These are phyloP conservation scores for Ganaspis brasiliensis DNA, from an alignment of 2,888 invertebrate genomes.

Conservation along the genomic window DNA sequence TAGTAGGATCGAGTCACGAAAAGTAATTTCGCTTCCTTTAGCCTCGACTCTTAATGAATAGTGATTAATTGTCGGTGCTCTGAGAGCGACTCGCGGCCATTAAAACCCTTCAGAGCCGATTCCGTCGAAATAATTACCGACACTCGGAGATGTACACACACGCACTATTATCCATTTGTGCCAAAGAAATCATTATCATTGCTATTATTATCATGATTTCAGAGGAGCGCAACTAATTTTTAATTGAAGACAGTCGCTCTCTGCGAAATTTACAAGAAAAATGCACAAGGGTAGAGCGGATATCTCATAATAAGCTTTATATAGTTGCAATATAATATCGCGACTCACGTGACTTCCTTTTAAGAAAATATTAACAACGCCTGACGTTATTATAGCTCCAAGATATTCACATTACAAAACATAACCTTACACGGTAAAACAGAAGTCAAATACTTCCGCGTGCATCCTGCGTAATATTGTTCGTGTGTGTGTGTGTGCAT, in stretches of 20 bases:
- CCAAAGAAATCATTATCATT: constrained; percentile 17
- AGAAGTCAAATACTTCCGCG: constrained; percentile 66
- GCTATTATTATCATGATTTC: constrained; percentile 14
- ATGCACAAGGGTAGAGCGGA: constrained; percentile 3
- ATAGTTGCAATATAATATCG: not conserved
- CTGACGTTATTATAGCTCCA: constrained; percentile 57
- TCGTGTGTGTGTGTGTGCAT: constrained; percentile 42
- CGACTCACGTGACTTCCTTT: constrained; percentile 59
- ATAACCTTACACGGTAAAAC: constrained; percentile 60
- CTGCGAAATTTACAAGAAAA: constrained; percentile 23
- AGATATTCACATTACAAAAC: constrained; percentile 64
- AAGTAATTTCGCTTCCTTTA: constrained; percentile 71
- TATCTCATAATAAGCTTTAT: constrained; percentile 11
- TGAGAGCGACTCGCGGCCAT: constrained; percentile 71
- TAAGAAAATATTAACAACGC: constrained; percentile 63
- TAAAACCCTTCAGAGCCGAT: constrained; percentile 71
- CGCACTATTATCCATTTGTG: constrained; percentile 39
- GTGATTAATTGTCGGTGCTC: constrained; percentile 72
- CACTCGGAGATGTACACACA: constrained; percentile 59
- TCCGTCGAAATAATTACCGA: constrained; percentile 73
- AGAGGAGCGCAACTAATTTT: constrained; percentile 66
- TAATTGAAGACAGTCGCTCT: constrained; percentile 60
- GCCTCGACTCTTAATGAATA: constrained; percentile 70
- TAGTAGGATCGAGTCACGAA: constrained; percentile 52
- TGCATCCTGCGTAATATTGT: constrained; percentile 55